phyloP scores from a whole-genome alignment of 1,140 invertebrate genomes.

The Papilio xuthus region DNA sequence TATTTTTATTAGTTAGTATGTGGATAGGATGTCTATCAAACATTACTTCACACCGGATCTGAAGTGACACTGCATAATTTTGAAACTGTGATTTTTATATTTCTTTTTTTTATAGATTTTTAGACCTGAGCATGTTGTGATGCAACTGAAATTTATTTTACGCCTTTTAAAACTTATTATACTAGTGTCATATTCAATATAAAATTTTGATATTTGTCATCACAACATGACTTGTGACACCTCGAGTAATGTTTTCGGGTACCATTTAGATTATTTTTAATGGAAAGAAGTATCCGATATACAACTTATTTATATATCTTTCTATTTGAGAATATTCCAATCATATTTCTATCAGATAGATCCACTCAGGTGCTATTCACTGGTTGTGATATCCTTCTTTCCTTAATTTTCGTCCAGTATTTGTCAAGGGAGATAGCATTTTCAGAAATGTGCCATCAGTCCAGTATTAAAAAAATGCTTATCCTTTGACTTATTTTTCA shows the following conservation, averaged over 20 bases:
- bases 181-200: constrained; percentile 26
- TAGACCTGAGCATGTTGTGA: constrained; percentile 79
- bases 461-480: constrained; percentile 78
- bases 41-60: constrained; percentile 74
- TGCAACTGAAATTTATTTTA: constrained; percentile 56
- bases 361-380: constrained; percentile 67
- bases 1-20: constrained; percentile 67
- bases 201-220: constrained; percentile 60
- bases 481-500: constrained; percentile 77
- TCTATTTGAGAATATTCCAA: constrained; percentile 29
- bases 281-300: constrained; percentile 69
- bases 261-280: constrained; percentile 59
- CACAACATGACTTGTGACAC: constrained; percentile 71
- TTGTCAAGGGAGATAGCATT: constrained; percentile 77
- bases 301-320: constrained; percentile 30
- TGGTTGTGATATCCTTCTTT: constrained; percentile 82
- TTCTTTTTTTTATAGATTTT: constrained; percentile 74
- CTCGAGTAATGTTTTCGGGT: constrained; percentile 64
- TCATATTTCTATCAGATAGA: constrained; percentile 56
- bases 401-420: constrained; percentile 77
- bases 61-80: constrained; percentile 81
- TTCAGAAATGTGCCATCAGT: constrained; percentile 78
- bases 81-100: constrained; percentile 81
- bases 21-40: constrained; percentile 66
- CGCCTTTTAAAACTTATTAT: constrained; percentile 9